A percentile compares a stretch with the other conserved stretches of the same genome.
Evolutionary conservation across 2,113 vertebrate genomes (phyloP).

Genomic region (Malurus melanocephalus): DNA sequence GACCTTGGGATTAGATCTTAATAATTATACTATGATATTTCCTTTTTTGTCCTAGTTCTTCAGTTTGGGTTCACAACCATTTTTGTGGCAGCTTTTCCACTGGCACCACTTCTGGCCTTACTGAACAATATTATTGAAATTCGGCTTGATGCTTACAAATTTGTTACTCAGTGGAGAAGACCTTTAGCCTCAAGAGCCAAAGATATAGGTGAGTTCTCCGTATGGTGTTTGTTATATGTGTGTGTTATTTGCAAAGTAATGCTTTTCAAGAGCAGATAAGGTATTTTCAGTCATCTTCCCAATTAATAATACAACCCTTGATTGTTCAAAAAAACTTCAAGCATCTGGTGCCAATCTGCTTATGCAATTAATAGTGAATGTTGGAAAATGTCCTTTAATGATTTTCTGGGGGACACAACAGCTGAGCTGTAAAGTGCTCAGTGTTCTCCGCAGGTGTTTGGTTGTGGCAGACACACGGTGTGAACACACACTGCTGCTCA

Average conservation of each 20-base stretch:
- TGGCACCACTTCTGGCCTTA: constrained; percentile 92
- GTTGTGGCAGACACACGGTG: background rate
- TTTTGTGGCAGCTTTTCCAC: constrained; percentile 94
- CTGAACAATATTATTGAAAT: constrained; percentile 97
- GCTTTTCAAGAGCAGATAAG: background rate
- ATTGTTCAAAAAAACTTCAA: background rate
- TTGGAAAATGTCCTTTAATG: background rate
- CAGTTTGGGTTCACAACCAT: constrained; percentile 97
- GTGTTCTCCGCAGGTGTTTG: background rate
- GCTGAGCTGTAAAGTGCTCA: background rate
- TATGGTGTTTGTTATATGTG: background rate
- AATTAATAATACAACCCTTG: background rate
- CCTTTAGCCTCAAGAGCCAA: constrained; percentile 92
- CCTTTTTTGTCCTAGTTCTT: constrained; percentile 75
- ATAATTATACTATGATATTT: background rate
- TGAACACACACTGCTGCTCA: background rate
- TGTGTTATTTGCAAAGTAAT: background rate
- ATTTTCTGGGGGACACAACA: background rate
- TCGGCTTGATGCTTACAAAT: constrained; percentile 94
- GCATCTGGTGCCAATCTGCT: background rate
- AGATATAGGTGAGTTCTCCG: constrained; percentile 84
- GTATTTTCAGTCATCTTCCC: background rate
- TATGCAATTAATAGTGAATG: background rate
- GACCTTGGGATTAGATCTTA: background rate
- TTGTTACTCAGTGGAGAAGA: constrained; percentile 93